phyloP scores from a whole-genome alignment of 2,797 vertebrate species.

The Acestrorhynchus altus region DNA sequence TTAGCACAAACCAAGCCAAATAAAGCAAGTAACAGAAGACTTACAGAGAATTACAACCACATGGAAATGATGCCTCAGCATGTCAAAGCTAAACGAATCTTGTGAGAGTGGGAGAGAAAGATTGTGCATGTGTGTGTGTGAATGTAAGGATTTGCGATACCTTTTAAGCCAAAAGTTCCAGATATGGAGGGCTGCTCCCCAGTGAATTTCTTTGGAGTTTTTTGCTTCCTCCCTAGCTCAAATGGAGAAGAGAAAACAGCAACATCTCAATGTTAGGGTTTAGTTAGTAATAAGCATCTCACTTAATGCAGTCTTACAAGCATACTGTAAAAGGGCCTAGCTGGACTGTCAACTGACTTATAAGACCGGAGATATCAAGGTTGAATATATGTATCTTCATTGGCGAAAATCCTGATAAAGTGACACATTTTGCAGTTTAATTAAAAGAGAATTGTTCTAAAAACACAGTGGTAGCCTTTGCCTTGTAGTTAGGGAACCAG shows the following conservation, averaged over 20 bases:
- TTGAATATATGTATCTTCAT: too few relatives aligned
- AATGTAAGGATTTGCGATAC: conserved; percentile 65
- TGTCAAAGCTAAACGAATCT: not conserved
- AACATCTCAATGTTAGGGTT: conserved; percentile 51
- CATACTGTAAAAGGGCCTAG: not conserved
- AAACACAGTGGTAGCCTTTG: too few relatives aligned
- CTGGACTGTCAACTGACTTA: not conserved
- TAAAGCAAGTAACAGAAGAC: conserved; percentile 54
- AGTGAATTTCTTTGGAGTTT: conserved; percentile 98
- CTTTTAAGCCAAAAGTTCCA: conserved; percentile 96
- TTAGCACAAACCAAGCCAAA: conserved; percentile 55
- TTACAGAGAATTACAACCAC: conserved; percentile 39
- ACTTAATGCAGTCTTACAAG: not conserved
- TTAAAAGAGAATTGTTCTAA: too few relatives aligned
- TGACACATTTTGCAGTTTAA: too few relatives aligned
- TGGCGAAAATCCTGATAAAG: too few relatives aligned
- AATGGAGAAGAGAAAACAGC: conserved; percentile 75
- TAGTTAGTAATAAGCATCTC: too few relatives aligned
- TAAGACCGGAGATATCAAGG: not conserved
- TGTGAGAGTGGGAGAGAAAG: not conserved
- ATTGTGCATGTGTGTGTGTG: not conserved
- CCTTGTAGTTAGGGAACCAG: too few relatives aligned
- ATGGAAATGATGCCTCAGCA: conserved; percentile 5
- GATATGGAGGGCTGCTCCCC: conserved; percentile 98
- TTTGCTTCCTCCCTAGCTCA: conserved; percentile 99